phyloP scores from a whole-genome alignment of 2,797 vertebrate genomes.

The Carapus acus region DNA sequence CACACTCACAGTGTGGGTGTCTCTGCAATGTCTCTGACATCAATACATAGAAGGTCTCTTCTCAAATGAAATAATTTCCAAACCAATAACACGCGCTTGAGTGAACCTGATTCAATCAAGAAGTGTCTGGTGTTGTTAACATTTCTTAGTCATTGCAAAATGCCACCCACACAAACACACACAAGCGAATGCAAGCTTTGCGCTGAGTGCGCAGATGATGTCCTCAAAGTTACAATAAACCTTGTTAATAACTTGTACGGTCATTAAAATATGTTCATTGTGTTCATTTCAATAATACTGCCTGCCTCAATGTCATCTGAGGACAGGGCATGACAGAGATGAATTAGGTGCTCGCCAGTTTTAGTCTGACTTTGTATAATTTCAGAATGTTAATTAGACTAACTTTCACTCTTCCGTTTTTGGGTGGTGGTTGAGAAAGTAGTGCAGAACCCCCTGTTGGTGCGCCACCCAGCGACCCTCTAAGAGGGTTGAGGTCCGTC shows the following conservation, averaged over 20 bases:
- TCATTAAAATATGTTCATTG: constrained; percentile 69
- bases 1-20: constrained; percentile 30
- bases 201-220: constrained; percentile 39
- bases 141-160: too few species aligned
- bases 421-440: constrained; percentile 36
- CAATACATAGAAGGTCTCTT: too few species aligned
- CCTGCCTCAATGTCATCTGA: constrained; percentile 61
- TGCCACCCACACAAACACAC: background rate
- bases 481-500: too few species aligned
- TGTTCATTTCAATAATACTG: constrained; percentile 58
- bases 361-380: constrained; percentile 59
- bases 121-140: too few species aligned
- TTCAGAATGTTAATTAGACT: constrained; percentile 61
- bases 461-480: constrained; percentile 22
- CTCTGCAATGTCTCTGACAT: too few species aligned
- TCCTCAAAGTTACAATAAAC: constrained; percentile 43
- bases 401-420: too few species aligned
- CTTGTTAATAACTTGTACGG: constrained; percentile 60
- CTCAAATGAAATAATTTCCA: too few species aligned
- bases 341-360: constrained; percentile 42
- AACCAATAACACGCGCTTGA: too few species aligned
- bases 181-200: constrained; percentile 5
- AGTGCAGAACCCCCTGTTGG: constrained; percentile 70
- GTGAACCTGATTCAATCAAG: too few species aligned
- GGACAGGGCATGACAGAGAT: constrained; percentile 46